phyloP scores from a whole-genome alignment of 1,140 invertebrate genomes.

The Lepeophtheirus salmonis region DNA sequence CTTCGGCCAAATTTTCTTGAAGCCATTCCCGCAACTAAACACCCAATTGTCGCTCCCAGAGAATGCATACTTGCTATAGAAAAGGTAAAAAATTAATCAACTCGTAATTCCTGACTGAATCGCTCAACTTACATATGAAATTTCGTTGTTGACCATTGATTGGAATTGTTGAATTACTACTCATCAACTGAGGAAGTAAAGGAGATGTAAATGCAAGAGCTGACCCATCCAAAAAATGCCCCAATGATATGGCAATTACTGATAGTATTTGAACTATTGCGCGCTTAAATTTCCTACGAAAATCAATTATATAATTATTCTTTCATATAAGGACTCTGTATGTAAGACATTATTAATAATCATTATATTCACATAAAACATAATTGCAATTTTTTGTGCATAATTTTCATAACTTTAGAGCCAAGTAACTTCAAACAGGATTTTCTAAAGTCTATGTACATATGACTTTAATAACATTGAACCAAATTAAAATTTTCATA shows the following conservation, averaged over 20 bases:
- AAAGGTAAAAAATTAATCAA: neutral
- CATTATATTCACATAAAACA: too few relatives aligned
- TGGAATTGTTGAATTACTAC: neutral
- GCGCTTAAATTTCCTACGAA: neutral
- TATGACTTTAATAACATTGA: too few relatives aligned
- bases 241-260: constrained; percentile 4
- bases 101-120: neutral
- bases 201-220: constrained; percentile 8
- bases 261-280: constrained; percentile 1
- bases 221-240: constrained; percentile 11
- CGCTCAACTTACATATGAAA: constrained; percentile 11
- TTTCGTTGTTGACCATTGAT: neutral
- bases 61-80: constrained; percentile 10
- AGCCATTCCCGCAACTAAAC: constrained; percentile 10
- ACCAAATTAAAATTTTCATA: too few relatives aligned
- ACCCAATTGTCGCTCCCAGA: constrained; percentile 11
- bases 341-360: too few relatives aligned
- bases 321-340: too few relatives aligned
- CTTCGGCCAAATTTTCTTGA: neutral
- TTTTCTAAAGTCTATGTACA: too few relatives aligned
- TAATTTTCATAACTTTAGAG: too few relatives aligned
- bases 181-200: neutral
- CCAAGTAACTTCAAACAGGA: too few relatives aligned
- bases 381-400: too few relatives aligned
- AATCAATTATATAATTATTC: too few relatives aligned